Evolutionary conservation across 2,888 invertebrate genomes (phyloP).

Genomic region (Tridacna crocea): DNA sequence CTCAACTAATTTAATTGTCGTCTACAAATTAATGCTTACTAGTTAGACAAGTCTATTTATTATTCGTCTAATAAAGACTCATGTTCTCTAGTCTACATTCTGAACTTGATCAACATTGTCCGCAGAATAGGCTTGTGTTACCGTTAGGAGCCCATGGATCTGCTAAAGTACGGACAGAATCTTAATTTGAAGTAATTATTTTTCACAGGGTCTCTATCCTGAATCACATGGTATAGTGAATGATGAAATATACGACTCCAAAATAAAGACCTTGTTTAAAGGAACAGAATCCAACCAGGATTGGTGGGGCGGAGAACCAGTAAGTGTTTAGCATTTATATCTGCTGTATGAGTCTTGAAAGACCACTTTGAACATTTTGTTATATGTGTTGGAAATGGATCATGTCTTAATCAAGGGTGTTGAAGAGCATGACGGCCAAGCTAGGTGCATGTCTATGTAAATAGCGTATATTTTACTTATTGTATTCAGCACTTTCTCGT

Average conservation of each 20-base stretch:
- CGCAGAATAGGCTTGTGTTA: too few species aligned
- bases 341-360: neutral
- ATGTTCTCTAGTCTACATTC: neutral
- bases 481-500: too few species aligned
- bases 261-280: constrained; percentile 65
- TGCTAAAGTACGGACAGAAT: neutral
- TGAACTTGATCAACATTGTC: neutral
- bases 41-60: neutral
- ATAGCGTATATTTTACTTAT: too few species aligned
- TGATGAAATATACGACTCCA: constrained; percentile 79
- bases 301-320: constrained; percentile 81
- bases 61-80: neutral
- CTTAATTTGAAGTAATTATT: neutral
- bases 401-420: too few species aligned
- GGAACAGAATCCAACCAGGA: constrained; percentile 53
- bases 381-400: too few species aligned
- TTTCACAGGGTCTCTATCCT: constrained; percentile 81
- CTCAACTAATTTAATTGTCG: too few species aligned
- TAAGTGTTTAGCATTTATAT: constrained; percentile 41
- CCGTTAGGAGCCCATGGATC: too few species aligned
- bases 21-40: too few species aligned
- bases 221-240: constrained; percentile 83
- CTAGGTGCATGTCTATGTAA: too few species aligned
- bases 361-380: too few species aligned
- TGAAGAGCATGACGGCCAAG: too few species aligned